Conservation (phyloP, 2,888 invertebrate genomes). For the Ophioninae sp. region DNA sequence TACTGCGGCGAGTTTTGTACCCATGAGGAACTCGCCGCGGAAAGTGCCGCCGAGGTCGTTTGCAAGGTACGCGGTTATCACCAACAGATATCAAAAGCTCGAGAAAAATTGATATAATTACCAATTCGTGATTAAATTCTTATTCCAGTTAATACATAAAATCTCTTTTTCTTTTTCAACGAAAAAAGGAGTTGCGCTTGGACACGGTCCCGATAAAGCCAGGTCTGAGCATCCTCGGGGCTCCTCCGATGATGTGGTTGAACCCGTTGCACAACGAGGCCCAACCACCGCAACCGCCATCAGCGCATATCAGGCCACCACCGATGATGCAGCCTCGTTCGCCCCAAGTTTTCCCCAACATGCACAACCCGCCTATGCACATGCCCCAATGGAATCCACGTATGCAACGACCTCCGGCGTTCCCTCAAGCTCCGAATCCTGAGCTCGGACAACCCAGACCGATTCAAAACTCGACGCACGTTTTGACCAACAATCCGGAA, state of each 20-base stretch:
- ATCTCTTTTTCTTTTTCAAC: not conserved
- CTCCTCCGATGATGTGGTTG: slow-evolving; percentile 68
- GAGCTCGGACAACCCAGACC: slow-evolving; percentile 43
- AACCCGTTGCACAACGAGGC: slow-evolving; percentile 58
- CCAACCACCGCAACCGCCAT: slow-evolving; percentile 5
- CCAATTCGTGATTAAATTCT: not conserved
- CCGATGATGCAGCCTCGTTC: slow-evolving; percentile 59
- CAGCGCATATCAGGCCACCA: slow-evolving; percentile 48
- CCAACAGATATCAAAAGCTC: too few relatives aligned
- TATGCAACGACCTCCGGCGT: slow-evolving; percentile 57
- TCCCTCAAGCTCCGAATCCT: slow-evolving; percentile 58
- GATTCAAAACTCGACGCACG: slow-evolving; percentile 40
- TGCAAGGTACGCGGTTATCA: slow-evolving; percentile 66
- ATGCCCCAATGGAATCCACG: slow-evolving; percentile 61
- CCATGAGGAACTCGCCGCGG: slow-evolving; percentile 81
- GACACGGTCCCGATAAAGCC: slow-evolving; percentile 67
- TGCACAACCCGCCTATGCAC: slow-evolving; percentile 63
- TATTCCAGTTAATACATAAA: not conserved
- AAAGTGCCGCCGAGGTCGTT: slow-evolving; percentile 80
- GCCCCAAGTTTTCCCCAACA: slow-evolving; percentile 67
- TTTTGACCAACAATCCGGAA: slow-evolving; percentile 35
- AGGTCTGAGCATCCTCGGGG: slow-evolving; percentile 66
- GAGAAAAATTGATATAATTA: too few relatives aligned
- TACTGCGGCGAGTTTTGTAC: slow-evolving; percentile 81
- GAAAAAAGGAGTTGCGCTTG: slow-evolving; percentile 69